Conservation (phyloP, 2,113 vertebrate species). For the Dasyprocta punctata region DNA sequence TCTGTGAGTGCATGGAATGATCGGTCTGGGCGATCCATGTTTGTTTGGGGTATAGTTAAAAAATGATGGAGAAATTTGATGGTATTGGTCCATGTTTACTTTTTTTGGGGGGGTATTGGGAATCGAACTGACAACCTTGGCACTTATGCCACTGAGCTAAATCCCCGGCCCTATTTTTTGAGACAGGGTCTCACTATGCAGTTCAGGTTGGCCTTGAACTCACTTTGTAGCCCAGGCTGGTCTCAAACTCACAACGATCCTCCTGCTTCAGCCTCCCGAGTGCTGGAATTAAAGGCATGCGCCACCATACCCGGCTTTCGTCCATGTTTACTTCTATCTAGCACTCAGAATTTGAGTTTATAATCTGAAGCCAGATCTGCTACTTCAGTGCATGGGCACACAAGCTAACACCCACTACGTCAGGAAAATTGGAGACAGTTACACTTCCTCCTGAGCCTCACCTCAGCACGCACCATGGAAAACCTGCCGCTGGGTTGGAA, state of each 20-base stretch:
- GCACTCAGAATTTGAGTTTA: conserved; percentile 37
- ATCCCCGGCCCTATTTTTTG: no score
- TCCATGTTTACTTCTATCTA: neutral
- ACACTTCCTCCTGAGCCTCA: neutral
- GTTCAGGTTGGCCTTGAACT: no score
- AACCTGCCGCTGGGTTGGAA: neutral
- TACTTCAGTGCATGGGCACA: neutral
- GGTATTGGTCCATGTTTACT: neutral
- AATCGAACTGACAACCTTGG: no score
- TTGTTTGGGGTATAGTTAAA: neutral
- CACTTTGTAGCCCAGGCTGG: no score
- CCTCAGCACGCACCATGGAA: neutral
- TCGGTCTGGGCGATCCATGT: neutral
- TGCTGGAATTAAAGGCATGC: no score
- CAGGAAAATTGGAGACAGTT: neutral
- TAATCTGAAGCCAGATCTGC: conserved; percentile 33
- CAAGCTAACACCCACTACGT: neutral
- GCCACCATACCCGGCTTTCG: no score
- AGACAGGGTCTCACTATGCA: no score
- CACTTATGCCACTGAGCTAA: no score
- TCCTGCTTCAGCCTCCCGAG: no score
- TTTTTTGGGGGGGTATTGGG: no score
- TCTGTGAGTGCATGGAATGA: neutral
- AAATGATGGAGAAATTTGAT: neutral
- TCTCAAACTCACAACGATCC: no score